Evolutionary conservation across 2,888 invertebrate species (phyloP), one percentile per base, ranked within the genome.

Genomic region (Byasa hedistus): DNA sequence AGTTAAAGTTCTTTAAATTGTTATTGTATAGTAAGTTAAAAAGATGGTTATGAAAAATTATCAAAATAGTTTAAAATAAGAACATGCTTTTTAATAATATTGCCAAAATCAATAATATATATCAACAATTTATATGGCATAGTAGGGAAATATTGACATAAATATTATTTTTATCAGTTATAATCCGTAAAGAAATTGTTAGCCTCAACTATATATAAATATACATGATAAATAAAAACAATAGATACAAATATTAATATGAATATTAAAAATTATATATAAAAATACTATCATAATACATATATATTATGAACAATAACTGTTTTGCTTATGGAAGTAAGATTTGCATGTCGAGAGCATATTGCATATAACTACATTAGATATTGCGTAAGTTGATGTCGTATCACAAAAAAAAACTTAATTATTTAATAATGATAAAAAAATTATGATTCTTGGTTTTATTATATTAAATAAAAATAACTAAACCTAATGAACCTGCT

Each of bases 391-490:
- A 66, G 62, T 23, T 48, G 61, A 52, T 62, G 55, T 66, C 62
- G 21, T 52, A 21, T n/a, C 21, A 48, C 24, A 62, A 58, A 63
- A 66, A 36, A 59, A 55, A 65, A 48, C 48, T 55, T 32, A 32
- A 44, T 44, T 62, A 66, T 51, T 59, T 21, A 66, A 63, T 66
- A 66, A 66, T 66, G 66, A 66, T 66, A 66, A 66, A 66, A 48
- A 32, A 66, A 59, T 23, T 58, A 66, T 56, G 59, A 66, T 66
- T 66, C 66, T 66, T 66, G 66, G 66, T 66, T 66, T 19, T 61
- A 59, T 39, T 39, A 51, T 63, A 62, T 17, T 44, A 62, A 63
- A 65, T 55, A 23, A 66, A 72, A 66, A 68, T 70, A 73, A 67
- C 64, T 59, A 64, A 51, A 60, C 36, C 27, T 61, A 48, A 39